Conservation (phyloP, 1,140 invertebrate genomes). For the Maniola jurtina region DNA sequence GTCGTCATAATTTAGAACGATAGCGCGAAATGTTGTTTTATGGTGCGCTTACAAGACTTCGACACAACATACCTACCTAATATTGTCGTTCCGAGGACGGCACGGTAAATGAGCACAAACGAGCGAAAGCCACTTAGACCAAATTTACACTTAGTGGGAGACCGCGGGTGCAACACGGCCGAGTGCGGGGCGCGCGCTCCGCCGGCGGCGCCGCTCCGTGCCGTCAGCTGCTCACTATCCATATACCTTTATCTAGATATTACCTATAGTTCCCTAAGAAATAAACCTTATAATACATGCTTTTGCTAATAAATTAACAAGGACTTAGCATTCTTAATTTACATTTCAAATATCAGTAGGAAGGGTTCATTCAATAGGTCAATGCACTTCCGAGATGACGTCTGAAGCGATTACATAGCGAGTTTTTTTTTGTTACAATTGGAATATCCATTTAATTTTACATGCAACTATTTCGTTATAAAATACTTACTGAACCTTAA, state of each 20-base stretch:
- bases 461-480: neutral
- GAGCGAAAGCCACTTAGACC: constrained; percentile 74
- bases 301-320: constrained; percentile 1
- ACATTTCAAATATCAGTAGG: constrained; percentile 16
- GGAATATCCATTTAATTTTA: constrained; percentile 8
- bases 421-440: constrained; percentile 30
- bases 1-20: constrained; percentile 69
- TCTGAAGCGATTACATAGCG: constrained; percentile 61
- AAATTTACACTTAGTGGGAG: constrained; percentile 77
- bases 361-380: constrained; percentile 72
- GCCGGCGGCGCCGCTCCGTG: constrained; percentile 45
- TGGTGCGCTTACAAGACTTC: constrained; percentile 58
- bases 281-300: neutral
- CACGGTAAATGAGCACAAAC: constrained; percentile 68
- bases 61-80: constrained; percentile 54
- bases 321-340: neutral
- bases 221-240: constrained; percentile 67
- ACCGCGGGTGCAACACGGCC: constrained; percentile 50
- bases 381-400: constrained; percentile 72
- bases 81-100: constrained; percentile 58
- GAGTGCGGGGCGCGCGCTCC: constrained; percentile 41
- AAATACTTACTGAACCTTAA: neutral
- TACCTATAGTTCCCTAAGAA: neutral
- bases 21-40: constrained; percentile 65
- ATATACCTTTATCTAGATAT: constrained; percentile 27